Base-by-base conservation (phyloP, 2,797 vertebrate species). In the Triplophysa bombifrons region DNA sequence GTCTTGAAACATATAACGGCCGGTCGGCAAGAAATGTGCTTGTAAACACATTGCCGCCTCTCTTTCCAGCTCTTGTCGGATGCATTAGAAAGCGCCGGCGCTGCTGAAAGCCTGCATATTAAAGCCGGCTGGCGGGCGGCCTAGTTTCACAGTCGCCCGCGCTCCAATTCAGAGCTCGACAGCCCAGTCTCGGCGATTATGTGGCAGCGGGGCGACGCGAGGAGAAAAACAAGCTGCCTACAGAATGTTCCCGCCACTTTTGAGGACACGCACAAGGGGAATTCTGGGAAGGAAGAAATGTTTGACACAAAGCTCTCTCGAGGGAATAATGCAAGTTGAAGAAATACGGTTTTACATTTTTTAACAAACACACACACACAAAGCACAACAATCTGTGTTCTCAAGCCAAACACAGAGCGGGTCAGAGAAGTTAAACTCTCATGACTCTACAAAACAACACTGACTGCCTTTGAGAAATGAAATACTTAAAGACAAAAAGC, bases 51-150 rank as follows among this genome's bases (percentile, higher is more conserved):
- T 6, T 14, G 20, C 22, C 6, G 30, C 27, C 30, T 4, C 30
- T 56, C 9, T 50, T 53, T 41, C 71, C 81, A 67, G 67, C 38
- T 58, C 71, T 48, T 72, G 64, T 51, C 17, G 14, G 72, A 72
- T 4, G 14, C 44, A 50, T 76, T 66, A 66, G 73, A 81, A 72
- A 61, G 73, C 53, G 53, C 5, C 25, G 58, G 4, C 50, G 44
- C 17, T 38, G 60, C 69, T 17, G 66, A 16, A 63, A 75, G 79
- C 1, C 14, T 27, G 58, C 58, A 34, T 64, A 58, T 65, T 68
- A 76, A 71, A 81, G 65, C 51, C 34, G 34, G 17, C 65, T 82
- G 83, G 83, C 80, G 50, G 73, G 14, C 25, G 41, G 74, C 83
- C 80, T 76, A 77, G 73, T 34, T 79, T 73, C 63, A 65, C 27